These are phyloP conservation scores for Anarsia innoxiella DNA, from an alignment of 2,888 invertebrate genomes.

Conservation along the genomic window DNA sequence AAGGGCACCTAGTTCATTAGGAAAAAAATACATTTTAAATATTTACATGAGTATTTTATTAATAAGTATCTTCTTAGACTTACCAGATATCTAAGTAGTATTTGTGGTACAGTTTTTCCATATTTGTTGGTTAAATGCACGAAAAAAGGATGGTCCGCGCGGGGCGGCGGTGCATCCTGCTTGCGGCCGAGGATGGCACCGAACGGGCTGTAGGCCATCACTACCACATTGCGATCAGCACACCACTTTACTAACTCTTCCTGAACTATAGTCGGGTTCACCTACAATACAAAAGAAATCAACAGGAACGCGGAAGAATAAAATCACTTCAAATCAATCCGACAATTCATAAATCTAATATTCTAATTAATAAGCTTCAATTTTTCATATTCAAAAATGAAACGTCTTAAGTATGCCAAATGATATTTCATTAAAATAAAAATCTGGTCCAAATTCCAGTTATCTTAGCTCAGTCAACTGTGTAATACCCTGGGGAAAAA, in stretches of 20 bases:
- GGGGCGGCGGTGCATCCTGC: slow-evolving; percentile 55
- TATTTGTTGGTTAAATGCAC: slow-evolving; percentile 74
- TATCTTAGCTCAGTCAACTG: not conserved
- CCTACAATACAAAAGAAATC: too few relatives aligned
- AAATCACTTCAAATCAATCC: too few relatives aligned
- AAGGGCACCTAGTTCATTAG: too few relatives aligned
- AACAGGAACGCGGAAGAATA: too few relatives aligned
- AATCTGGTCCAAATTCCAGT: not conserved
- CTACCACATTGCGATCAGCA: slow-evolving; percentile 76
- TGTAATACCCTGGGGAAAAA: slow-evolving; percentile 1
- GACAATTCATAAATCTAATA: too few relatives aligned
- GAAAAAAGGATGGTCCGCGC: slow-evolving; percentile 69
- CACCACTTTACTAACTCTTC: slow-evolving; percentile 82
- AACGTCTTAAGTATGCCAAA: too few relatives aligned
- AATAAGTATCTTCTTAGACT: slow-evolving; percentile 22
- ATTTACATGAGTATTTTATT: too few relatives aligned
- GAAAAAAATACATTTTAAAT: too few relatives aligned
- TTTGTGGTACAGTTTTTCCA: slow-evolving; percentile 78
- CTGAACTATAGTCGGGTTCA: slow-evolving; percentile 83
- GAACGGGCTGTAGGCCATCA: slow-evolving; percentile 85
- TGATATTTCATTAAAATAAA: too few relatives aligned
- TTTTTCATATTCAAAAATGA: too few relatives aligned
- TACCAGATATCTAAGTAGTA: slow-evolving; percentile 80
- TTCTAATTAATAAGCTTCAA: too few relatives aligned
- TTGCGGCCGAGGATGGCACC: slow-evolving; percentile 68